Evolutionary conservation across 30 jellyfish, hydroid and myxozoan genomes (phyloP).

Genomic region (Cassiopea xamachana): DNA sequence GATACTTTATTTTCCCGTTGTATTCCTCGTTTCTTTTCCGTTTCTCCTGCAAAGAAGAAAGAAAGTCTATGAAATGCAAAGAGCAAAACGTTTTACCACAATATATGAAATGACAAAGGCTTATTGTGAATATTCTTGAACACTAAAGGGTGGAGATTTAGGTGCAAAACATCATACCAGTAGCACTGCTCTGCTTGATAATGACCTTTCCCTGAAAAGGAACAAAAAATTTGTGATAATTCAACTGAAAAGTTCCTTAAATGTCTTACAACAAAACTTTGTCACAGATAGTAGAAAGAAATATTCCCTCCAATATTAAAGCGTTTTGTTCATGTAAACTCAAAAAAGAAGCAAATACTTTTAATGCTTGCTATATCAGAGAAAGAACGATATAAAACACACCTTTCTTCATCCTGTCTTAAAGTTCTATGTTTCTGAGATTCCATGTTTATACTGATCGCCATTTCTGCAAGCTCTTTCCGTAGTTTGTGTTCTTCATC

Average conservation of each 20-base stretch:
- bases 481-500: constrained; percentile 78
- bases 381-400: not conserved
- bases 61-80: too few relatives aligned
- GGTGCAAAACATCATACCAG: not conserved
- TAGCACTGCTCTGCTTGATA: not conserved
- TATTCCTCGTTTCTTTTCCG: constrained; percentile 56
- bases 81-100: too few relatives aligned
- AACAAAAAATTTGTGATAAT: not conserved
- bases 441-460: constrained; percentile 75
- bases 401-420: constrained; percentile 55
- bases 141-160: not conserved
- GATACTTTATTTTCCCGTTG: constrained; percentile 49
- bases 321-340: too few relatives aligned
- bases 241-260: not conserved
- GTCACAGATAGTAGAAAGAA: not conserved
- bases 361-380: too few relatives aligned
- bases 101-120: not conserved
- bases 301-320: too few relatives aligned
- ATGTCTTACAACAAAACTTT: not conserved
- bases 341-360: too few relatives aligned
- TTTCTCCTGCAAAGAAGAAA: constrained; percentile 40
- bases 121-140: not conserved
- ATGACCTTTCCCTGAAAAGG: not conserved
- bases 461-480: constrained; percentile 78
- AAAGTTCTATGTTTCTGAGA: constrained; percentile 77